Base-by-base conservation (phyloP, 2,888 invertebrate genomes). In the Stenodera caucasica region DNA sequence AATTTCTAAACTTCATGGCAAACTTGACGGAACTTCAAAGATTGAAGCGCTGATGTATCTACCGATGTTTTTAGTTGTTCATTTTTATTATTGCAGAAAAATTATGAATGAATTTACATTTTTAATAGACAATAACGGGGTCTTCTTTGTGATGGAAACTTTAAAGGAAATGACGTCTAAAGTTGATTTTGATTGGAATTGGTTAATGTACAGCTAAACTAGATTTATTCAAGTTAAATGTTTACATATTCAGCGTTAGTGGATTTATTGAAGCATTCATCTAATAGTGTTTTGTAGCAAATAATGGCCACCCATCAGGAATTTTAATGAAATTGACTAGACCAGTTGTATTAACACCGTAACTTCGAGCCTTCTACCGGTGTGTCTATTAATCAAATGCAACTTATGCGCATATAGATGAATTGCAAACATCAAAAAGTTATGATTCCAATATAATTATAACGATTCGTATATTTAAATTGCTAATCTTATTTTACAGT, bases 401-500 rank as follows among this genome's bases (percentile, higher is more conserved):
- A 61, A 61, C 49, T 50, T 61, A 61, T 61, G 61, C 61, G 61
- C 61, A 61, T 61, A 58, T 55, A 58, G 29, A 61, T 61, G 21
- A 49, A 49, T 45, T 51, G 51, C 23, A 55, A 29, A 45, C 58
- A 58, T 45, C 49, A 45, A 45, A 45, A 45, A 21, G 26, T 26
- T 26, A 7, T 26, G 7, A n/a, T n/a, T n/a, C n/a, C n/a, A n/a
- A n/a, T n/a, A n/a, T n/a, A n/a, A n/a, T n/a, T n/a, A n/a, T n/a
- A n/a, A n/a, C n/a, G n/a, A n/a, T 7, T 26, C 4, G 7, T 26
- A 5, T 26, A 26, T 26, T 26, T 26, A 26, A 62, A 62, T 62
- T 62, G 62, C 62, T 62, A 62, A 26, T 26, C 3, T 26, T 26
- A 7, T 26, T 26, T 5, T 26, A 7, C 3, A 26, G 26, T 26